Base-by-base conservation (phyloP, 2,888 invertebrate genomes). In the Cybosia mesomella region DNA sequence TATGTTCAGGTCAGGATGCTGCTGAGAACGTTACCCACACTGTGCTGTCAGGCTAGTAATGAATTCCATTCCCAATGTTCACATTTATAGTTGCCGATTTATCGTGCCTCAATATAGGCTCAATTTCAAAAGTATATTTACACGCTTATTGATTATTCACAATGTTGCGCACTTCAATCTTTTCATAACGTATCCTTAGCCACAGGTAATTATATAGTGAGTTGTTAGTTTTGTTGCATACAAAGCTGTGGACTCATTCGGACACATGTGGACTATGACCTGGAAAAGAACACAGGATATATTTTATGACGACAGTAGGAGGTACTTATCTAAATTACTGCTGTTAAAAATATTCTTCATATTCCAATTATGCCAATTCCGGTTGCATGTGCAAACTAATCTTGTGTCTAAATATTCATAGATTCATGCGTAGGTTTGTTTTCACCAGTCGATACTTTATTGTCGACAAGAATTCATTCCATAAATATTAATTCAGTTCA, bases 61-160 rank as follows among this genome's bases (percentile, higher is more conserved):
- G 82, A 75, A 68, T 71, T 66, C 62, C 62, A 49, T 74, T 67
- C 73, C 67, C 39, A 66, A 59, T 71, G 77, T 64, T 74, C 70
- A 83, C 81, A 90, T 93, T 87, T 94, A 94, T 94, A 94, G 86
- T 55, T 70, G 72, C 67, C 63, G 66, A 79, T 77, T n/a, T 77
- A 81, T 75, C 71, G 80, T 91, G 90, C 88, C 88, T 89, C 85
- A 91, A 92, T 88, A 73, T 83, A 83, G 21, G 69, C 71, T 75
- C 82, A 84, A 89, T 90, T 91, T 87, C 85, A 77, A 83, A 43
- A 49, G 49, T 49, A 49, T 49, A n/a, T n/a, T 87, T 89, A 91
- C 89, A 93, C 92, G 92, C 91, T 91, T 79, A 89, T 91, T 92
- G 88, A 80, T 74, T 90, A 92, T 92, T 90, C 91, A 85, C 54